phyloP scores from a whole-genome alignment of 2,888 invertebrate genomes.

The Nomada fabriciana region DNA sequence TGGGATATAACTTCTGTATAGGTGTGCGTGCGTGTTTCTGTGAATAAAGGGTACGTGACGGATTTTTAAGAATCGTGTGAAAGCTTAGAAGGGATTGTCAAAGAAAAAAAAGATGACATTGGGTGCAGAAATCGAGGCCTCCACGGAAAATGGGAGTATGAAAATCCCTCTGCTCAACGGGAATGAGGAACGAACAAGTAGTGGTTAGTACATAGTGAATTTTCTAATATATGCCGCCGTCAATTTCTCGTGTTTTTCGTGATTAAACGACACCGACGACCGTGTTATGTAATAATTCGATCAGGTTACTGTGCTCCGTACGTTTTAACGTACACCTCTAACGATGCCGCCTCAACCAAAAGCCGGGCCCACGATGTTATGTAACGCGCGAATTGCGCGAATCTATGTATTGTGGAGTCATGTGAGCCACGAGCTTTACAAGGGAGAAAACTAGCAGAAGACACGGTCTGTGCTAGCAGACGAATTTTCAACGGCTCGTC shows the following conservation, averaged over 20 bases:
- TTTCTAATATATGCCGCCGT: slow-evolving; percentile 18
- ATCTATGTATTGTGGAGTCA: slow-evolving; percentile 74
- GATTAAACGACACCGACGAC: slow-evolving; percentile 51
- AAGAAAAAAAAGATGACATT: slow-evolving; percentile 80
- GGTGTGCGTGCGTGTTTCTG: slow-evolving; percentile 62
- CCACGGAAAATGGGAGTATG: slow-evolving; percentile 80
- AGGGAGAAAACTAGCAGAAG: slow-evolving; percentile 73
- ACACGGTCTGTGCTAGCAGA: slow-evolving; percentile 69
- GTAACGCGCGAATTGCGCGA: slow-evolving; percentile 77
- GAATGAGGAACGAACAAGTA: slow-evolving; percentile 65
- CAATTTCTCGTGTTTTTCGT: slow-evolving; percentile 11
- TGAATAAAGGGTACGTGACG: slow-evolving; percentile 33
- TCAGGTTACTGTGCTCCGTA: slow-evolving; percentile 39
- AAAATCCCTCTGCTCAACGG: slow-evolving; percentile 80
- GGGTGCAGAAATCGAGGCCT: slow-evolving; percentile 83
- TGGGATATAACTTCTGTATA: slow-evolving; percentile 48
- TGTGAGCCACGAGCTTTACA: slow-evolving; percentile 69
- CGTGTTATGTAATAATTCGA: slow-evolving; percentile 67
- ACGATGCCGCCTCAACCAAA: slow-evolving; percentile 59
- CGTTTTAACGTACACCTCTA: slow-evolving; percentile 42
- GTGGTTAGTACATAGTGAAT: slow-evolving; percentile 65
- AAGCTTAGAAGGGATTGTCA: slow-evolving; percentile 36
- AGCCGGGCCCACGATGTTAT: slow-evolving; percentile 71
- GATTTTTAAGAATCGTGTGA: slow-evolving; percentile 29
- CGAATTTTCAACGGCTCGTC: slow-evolving; percentile 62